Evolutionary conservation across 2,797 vertebrate genomes (phyloP), one percentile per base, ranked within the genome.

Genomic region (Dallia pectoralis): DNA sequence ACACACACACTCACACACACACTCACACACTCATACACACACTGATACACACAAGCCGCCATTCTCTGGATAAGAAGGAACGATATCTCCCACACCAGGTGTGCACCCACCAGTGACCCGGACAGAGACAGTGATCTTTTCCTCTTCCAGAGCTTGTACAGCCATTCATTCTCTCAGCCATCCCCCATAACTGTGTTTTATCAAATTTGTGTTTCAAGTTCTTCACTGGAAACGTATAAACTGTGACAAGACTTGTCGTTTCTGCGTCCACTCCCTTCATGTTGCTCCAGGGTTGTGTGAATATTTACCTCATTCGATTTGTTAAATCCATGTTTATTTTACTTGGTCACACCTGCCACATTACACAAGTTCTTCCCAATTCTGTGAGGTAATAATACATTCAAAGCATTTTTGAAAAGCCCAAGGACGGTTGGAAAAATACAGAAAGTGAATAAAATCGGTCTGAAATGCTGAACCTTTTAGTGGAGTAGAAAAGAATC

Each of bases 91-190:
- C 76, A 74, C 79, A 81, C 86, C 88, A 89, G 88, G 84, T 91
- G 88, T 84, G 84, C 77, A 87, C 85, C 85, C 89, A 83, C 87
- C 80, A 64, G 89, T 82, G 83, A 78, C 85, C 76, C 81, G 83
- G 83, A 90, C 86, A 73, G 81, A 84, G 83, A 89, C 86, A 74
- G 81, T 80, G 86, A 85, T 85, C 77, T 80, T 82, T 81, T 75
- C 82, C 75, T 80, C 69, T 78, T 61, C 69, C 85, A 83, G 80
- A 84, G 74, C 77, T 59, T 74, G 74, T 85, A 71, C 77, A 89
- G 85, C 82, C 78, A 84, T 89, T 87, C 82, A 80, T 87, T 87
- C 82, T 82, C 81, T 82, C 79, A 82, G 85, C 75, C 66, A 62
- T 85, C 79, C 82, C 82, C 76, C 80, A 70, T 70, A 68, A 70